Conservation (phyloP, 2,797 vertebrate species). For the Limosa lapponica region DNA sequence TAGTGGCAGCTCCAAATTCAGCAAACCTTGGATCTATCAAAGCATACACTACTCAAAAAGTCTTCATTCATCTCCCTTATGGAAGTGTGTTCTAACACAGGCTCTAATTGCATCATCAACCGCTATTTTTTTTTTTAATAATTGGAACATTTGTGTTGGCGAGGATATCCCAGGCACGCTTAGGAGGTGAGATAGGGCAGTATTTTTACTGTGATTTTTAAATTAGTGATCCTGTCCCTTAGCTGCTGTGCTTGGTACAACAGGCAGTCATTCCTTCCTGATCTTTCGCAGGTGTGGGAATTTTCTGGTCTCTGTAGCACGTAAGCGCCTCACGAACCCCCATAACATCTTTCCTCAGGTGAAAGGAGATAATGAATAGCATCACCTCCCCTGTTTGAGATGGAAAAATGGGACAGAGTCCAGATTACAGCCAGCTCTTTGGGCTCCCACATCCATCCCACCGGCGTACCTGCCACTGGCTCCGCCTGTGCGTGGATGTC, state of each 20-base stretch:
- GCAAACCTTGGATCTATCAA: not conserved
- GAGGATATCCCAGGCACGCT: not conserved
- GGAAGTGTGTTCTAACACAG: not conserved
- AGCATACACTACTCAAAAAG: not conserved
- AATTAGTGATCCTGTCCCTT: not conserved
- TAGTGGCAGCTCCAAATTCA: not conserved
- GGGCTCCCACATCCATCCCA: not conserved
- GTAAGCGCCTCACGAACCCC: not conserved
- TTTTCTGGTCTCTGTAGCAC: not conserved
- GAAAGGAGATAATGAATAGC: not conserved
- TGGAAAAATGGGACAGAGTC: constrained; percentile 7
- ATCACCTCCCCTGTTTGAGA: not conserved
- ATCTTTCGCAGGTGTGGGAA: not conserved
- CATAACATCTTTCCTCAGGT: constrained; percentile 6
- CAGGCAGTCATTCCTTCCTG: not conserved
- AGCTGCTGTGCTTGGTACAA: not conserved
- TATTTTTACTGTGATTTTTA: not conserved
- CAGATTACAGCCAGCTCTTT: not conserved
- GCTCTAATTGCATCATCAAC: not conserved
- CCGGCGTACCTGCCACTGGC: fast-evolving
- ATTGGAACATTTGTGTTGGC: not conserved
- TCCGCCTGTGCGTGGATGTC: not conserved
- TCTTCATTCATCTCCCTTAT: not conserved
- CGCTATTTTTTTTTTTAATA: not conserved
- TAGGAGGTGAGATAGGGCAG: not conserved